A percentile compares a stretch with the other conserved stretches of the same genome.
These are phyloP conservation scores for Kobus ellipsiprymnus DNA, from an alignment of 2,113 vertebrate genomes.

Conservation along the genomic window DNA sequence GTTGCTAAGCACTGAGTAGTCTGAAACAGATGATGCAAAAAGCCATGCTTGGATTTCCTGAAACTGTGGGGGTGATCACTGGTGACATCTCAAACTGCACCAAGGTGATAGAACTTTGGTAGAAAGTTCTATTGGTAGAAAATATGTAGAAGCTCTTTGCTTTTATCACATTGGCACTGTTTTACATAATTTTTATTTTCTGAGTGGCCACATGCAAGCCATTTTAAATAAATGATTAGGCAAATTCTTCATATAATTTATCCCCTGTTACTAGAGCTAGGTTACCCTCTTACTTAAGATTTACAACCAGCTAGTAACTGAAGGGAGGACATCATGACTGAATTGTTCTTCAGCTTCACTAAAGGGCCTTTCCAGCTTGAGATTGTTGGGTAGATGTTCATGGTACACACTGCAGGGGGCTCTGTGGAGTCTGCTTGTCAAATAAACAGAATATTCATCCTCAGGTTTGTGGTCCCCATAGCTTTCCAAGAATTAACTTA, in stretches of 20 bases:
- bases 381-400: neutral
- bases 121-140: neutral
- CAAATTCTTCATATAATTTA: neutral
- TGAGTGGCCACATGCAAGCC: neutral
- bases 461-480: constrained; percentile 23
- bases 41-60: neutral
- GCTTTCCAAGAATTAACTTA: constrained; percentile 51
- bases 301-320: neutral
- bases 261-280: neutral
- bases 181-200: neutral
- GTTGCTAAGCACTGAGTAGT: neutral
- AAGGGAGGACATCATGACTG: neutral
- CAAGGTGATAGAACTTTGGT: neutral
- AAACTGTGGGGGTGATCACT: neutral
- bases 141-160: neutral
- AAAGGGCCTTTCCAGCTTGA: neutral
- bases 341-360: neutral
- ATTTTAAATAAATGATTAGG: neutral
- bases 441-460: constrained; percentile 35
- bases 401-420: neutral
- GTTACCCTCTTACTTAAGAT: neutral
- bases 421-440: constrained; percentile 31
- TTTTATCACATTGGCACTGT: neutral
- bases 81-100: neutral
- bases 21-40: constrained; percentile 18